Percentiles rank a stretch among this genome's conserved stretches.
Evolutionary conservation across 2,888 invertebrate species (phyloP).

Genomic region (Allygus modestus): DNA sequence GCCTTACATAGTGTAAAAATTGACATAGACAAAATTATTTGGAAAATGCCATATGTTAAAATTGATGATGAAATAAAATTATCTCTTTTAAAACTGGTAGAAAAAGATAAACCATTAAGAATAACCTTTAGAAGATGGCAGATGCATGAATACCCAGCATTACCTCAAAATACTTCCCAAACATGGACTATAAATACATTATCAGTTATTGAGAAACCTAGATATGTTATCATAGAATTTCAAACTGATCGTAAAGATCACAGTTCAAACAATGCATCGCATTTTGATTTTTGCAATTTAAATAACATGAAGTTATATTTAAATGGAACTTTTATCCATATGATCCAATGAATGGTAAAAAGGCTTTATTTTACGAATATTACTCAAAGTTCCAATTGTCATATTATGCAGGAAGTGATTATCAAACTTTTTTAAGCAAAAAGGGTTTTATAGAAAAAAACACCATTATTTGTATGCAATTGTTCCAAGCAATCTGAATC

Average conservation of each 20-base stretch:
- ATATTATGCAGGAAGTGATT: slow-evolving; percentile 32
- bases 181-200: not conserved
- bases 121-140: not conserved
- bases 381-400: slow-evolving; percentile 56
- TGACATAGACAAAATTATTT: not conserved
- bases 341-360: slow-evolving; percentile 43
- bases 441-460: slow-evolving; percentile 9
- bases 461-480: slow-evolving; percentile 33
- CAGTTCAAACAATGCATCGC: not conserved
- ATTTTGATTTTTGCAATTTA: slow-evolving; percentile 53
- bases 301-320: slow-evolving; percentile 57
- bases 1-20: not conserved
- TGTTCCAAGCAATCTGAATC: slow-evolving; percentile 49
- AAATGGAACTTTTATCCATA: slow-evolving; percentile 59
- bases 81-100: not conserved
- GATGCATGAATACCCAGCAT: not conserved
- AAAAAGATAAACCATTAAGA: not conserved
- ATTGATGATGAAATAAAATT: slow-evolving; percentile 15
- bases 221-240: slow-evolving; percentile 58
- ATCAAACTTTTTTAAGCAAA: not conserved
- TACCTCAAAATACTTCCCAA: not conserved
- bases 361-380: slow-evolving; percentile 37
- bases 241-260: slow-evolving; percentile 57
- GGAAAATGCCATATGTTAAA: slow-evolving; percentile 11
- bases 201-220: slow-evolving; percentile 54